Conservation (phyloP, 2,113 vertebrate species). For the Callionymus lyra region DNA sequence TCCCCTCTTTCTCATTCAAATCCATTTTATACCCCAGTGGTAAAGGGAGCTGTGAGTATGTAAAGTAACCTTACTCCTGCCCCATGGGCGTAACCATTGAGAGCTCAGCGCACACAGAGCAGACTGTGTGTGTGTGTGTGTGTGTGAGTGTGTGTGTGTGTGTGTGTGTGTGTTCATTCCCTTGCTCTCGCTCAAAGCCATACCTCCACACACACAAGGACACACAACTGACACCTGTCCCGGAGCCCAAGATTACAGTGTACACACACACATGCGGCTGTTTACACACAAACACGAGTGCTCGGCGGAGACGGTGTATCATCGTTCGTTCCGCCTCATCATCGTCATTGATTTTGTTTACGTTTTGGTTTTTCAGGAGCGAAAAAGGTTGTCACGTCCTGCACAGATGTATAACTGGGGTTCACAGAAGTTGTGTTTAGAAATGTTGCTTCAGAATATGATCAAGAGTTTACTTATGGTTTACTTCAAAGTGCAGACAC, state of each 20-base stretch:
- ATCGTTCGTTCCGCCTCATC: too few species aligned
- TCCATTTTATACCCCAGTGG: slow-evolving; percentile 80
- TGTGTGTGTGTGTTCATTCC: slow-evolving; percentile 31
- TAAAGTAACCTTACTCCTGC: slow-evolving; percentile 69
- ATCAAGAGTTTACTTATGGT: too few species aligned
- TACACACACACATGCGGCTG: slow-evolving; percentile 1
- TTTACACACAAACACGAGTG: slow-evolving; percentile 2
- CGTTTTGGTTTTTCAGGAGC: too few species aligned
- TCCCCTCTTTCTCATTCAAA: slow-evolving; percentile 86
- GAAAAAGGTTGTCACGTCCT: too few species aligned
- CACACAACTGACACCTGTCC: slow-evolving; percentile 5
- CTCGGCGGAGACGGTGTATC: too few species aligned
- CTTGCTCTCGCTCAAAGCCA: slow-evolving; percentile 38
- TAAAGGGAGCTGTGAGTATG: slow-evolving; percentile 75
- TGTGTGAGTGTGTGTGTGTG: slow-evolving; percentile 12
- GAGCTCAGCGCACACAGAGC: slow-evolving; percentile 32
- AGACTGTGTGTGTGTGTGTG: slow-evolving; percentile 30
- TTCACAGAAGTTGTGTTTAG: too few species aligned
- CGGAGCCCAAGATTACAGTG: too few species aligned
- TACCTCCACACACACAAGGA: slow-evolving; percentile 32
- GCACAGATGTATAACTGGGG: too few species aligned
- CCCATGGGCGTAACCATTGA: slow-evolving; percentile 48
- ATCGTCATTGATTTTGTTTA: too few species aligned
- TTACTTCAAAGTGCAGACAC: too few species aligned
- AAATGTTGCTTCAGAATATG: too few species aligned